phyloP scores from a whole-genome alignment of 2,797 vertebrate species.

The Serranus cabrilla region DNA sequence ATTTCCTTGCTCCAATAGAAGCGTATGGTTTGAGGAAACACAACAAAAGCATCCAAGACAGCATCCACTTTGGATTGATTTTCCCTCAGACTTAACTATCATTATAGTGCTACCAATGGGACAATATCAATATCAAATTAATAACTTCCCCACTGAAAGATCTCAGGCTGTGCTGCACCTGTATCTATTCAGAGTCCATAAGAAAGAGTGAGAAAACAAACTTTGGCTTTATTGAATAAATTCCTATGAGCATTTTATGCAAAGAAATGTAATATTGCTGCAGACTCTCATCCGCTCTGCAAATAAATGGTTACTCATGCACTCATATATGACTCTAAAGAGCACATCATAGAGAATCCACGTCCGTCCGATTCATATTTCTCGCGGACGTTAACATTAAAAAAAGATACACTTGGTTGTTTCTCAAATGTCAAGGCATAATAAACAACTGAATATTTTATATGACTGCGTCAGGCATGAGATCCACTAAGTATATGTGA shows the following conservation, averaged over 20 bases:
- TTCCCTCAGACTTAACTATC: constrained; percentile 43
- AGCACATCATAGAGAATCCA: constrained; percentile 74
- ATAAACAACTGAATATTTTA: constrained; percentile 74
- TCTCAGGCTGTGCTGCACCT: constrained; percentile 23
- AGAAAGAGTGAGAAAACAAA: constrained; percentile 59
- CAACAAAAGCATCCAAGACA: constrained; percentile 57
- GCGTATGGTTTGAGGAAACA: constrained; percentile 37
- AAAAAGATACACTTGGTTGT: constrained; percentile 68
- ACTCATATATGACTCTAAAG: constrained; percentile 80
- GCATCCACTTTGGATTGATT: constrained; percentile 32
- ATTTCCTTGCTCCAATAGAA: not conserved
- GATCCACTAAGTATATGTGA: constrained; percentile 44
- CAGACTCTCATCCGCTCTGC: constrained; percentile 63
- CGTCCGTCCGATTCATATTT: constrained; percentile 70
- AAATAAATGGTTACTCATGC: constrained; percentile 80
- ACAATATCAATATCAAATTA: constrained; percentile 68
- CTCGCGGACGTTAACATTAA: constrained; percentile 69
- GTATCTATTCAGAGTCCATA: constrained; percentile 19
- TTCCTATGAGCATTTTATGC: constrained; percentile 80
- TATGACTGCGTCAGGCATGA: constrained; percentile 13
- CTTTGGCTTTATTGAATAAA: constrained; percentile 70
- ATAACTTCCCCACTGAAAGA: constrained; percentile 50
- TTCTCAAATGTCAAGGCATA: constrained; percentile 84
- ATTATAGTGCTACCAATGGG: constrained; percentile 43
- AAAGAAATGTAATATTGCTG: constrained; percentile 80